phyloP scores from a whole-genome alignment of 1,140 invertebrate genomes.

The Lucilia sericata region DNA sequence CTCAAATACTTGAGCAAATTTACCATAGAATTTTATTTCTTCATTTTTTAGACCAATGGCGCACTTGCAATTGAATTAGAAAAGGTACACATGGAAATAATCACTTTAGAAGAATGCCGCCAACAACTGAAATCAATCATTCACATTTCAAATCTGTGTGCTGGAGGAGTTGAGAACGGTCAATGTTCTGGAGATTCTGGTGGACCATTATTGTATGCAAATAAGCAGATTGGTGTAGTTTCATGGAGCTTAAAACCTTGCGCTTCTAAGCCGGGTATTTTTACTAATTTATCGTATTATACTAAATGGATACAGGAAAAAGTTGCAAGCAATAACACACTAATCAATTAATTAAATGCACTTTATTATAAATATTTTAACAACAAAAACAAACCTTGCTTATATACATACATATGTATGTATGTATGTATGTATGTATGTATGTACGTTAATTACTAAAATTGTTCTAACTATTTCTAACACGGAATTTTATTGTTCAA shows the following conservation, averaged over 20 bases:
- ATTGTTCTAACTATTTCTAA: neutral
- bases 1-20: neutral
- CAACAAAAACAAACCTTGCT: no score
- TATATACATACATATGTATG: no score
- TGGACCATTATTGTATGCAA: slow-evolving; percentile 63
- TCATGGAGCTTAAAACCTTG: slow-evolving; percentile 69
- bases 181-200: slow-evolving; percentile 69
- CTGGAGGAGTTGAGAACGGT: slow-evolving; percentile 64
- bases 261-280: slow-evolving; percentile 68
- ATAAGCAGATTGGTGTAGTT: slow-evolving; percentile 66
- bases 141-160: slow-evolving; percentile 63
- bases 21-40: neutral
- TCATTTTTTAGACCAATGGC: slow-evolving; percentile 59
- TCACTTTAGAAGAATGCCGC: slow-evolving; percentile 61
- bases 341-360: slow-evolving; percentile 40
- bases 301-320: slow-evolving; percentile 66
- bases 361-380: neutral
- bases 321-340: no score
- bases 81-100: slow-evolving; percentile 62
- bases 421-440: no score
- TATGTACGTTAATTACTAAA: neutral
- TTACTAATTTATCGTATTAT: slow-evolving; percentile 69
- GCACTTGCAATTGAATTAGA: slow-evolving; percentile 58
- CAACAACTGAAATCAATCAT: slow-evolving; percentile 52
- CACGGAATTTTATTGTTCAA: neutral